These are phyloP conservation scores for Fabriciana adippe DNA, from an alignment of 2,888 invertebrate species.

Conservation along the genomic window DNA sequence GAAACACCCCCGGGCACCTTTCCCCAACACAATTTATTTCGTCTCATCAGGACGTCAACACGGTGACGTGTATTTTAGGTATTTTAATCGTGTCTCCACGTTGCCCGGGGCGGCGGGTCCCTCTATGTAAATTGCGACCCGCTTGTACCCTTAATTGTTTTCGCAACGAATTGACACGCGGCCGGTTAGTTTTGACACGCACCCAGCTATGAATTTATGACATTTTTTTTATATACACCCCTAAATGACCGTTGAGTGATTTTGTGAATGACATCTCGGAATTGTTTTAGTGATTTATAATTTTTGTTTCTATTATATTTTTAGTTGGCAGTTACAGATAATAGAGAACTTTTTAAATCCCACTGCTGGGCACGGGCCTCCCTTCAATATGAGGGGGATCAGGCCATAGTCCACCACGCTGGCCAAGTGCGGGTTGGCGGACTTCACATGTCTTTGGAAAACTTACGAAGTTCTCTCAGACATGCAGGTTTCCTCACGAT, in stretches of 20 bases:
- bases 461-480: no score
- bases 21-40: slow-evolving; percentile 70
- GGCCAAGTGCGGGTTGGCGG: no score
- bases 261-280: neutral
- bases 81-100: slow-evolving; percentile 65
- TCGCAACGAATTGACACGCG: slow-evolving; percentile 71
- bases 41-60: slow-evolving; percentile 81
- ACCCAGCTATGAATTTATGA: slow-evolving; percentile 73
- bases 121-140: slow-evolving; percentile 69
- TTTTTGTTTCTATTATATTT: no score
- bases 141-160: slow-evolving; percentile 73
- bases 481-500: no score
- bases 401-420: no score
- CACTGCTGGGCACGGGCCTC: no score
- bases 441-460: no score
- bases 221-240: slow-evolving; percentile 69
- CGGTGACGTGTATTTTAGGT: slow-evolving; percentile 66
- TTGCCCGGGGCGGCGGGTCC: slow-evolving; percentile 39
- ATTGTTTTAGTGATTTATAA: neutral
- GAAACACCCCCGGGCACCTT: slow-evolving; percentile 56
- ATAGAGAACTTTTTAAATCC: no score
- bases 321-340: no score
- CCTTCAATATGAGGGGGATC: no score
- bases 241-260: slow-evolving; percentile 53
- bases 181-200: slow-evolving; percentile 52